phyloP scores from a whole-genome alignment of 2,113 vertebrate species.

The Platichthys stellatus region DNA sequence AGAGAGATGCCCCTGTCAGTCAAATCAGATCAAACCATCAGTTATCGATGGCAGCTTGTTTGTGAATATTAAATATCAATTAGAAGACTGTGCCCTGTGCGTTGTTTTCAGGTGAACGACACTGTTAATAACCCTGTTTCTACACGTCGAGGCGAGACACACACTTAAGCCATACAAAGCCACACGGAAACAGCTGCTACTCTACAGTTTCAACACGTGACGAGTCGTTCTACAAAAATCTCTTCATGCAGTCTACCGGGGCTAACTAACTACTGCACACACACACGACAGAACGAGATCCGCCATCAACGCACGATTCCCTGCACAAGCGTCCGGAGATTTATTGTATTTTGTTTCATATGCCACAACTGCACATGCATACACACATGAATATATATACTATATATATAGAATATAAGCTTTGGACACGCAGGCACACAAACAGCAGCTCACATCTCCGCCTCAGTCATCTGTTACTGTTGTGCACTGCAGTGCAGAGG shows the following conservation, averaged over 20 bases:
- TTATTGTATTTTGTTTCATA: not conserved
- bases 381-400: not conserved
- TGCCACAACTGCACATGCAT: conserved; percentile 39
- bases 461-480: conserved; percentile 30
- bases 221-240: conserved; percentile 53
- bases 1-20: not conserved
- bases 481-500: conserved; percentile 11
- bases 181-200: conserved; percentile 63
- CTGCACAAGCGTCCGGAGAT: conserved; percentile 38
- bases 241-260: conserved; percentile 70
- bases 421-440: conserved; percentile 28
- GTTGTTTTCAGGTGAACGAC: conserved; percentile 28
- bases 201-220: conserved; percentile 48
- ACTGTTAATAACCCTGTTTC: conserved; percentile 38
- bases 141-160: conserved; percentile 44
- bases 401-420: conserved; percentile 7
- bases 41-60: too few relatives aligned
- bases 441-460: conserved; percentile 36
- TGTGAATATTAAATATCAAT: too few relatives aligned
- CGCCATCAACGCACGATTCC: conserved; percentile 36
- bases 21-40: not conserved
- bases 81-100: not conserved
- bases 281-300: conserved; percentile 38
- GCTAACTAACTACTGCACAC: conserved; percentile 55
- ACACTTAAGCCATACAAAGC: conserved; percentile 63